A percentile compares a stretch with the other conserved stretches of the same genome.
Evolutionary conservation across 1,140 invertebrate genomes (phyloP).

Genomic region (Heterodera carotae): DNA sequence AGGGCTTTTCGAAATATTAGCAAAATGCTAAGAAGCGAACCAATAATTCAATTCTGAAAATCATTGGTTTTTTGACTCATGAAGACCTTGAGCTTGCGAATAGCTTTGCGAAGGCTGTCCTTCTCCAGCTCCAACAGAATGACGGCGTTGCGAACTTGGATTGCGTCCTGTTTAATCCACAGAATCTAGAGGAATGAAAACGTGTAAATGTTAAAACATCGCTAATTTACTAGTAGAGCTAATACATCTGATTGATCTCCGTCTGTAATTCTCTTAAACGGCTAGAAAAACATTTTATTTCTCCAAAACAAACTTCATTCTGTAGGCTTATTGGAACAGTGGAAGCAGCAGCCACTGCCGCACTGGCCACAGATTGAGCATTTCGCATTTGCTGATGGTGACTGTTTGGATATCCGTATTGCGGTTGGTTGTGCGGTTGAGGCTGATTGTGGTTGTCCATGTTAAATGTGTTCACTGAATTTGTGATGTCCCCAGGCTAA

Average conservation of each 20-base stretch:
- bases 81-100: constrained; percentile 58
- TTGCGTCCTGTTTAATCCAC: constrained; percentile 51
- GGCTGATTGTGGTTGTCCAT: too few species aligned
- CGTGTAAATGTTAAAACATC: background rate
- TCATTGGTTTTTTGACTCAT: background rate
- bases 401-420: too few species aligned
- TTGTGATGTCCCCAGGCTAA: too few species aligned
- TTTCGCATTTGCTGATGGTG: too few species aligned
- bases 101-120: constrained; percentile 59
- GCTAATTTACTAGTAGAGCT: too few species aligned
- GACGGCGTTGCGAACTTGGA: constrained; percentile 51
- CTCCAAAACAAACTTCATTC: background rate
- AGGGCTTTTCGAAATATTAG: constrained; percentile 5
- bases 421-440: too few species aligned
- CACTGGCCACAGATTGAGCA: background rate
- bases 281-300: too few species aligned
- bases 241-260: too few species aligned
- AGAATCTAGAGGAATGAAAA: constrained; percentile 27
- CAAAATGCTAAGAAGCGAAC: too few species aligned
- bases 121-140: constrained; percentile 52
- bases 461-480: too few species aligned
- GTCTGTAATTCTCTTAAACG: too few species aligned
- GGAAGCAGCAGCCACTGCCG: background rate
- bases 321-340: background rate
- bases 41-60: too few species aligned